Base-by-base conservation (phyloP, 1,140 invertebrate genomes). In the Papilio helenus region DNA sequence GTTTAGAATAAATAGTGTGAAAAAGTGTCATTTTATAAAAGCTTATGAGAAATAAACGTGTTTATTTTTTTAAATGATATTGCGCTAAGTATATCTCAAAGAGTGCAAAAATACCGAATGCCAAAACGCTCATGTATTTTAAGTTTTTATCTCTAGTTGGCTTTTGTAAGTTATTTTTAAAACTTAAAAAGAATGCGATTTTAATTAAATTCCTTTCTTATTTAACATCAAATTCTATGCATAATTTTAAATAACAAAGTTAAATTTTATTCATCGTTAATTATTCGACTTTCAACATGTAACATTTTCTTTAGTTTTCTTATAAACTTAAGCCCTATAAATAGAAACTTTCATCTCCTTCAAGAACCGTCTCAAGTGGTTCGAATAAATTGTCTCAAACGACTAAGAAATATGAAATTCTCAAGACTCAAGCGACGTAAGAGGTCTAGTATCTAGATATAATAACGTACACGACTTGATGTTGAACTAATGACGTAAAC, bases 321-420 rank as follows among this genome's bases (percentile, higher is more conserved):
- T 61, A 61, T 61, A 61, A 26, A 61, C 58, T 61, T 29, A 0
- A 61, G 55, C 55, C 8, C 34, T 20, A 23, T 23, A 61, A 23
- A 61, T 23, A 61, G 9, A 51, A n/a, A 51, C 49, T 20, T 55
- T 55, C 44, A 46, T 46, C 44, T 12, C 49, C 51, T 55, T 55
- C n/a, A 55, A 55, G 51, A 55, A 9, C 51, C 51, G 51, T 55
- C 51, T 55, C 51, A 55, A 55, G 51, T n/a, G 51, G 51, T 55
- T 55, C 51, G 51, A 55, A 20, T 55, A 55, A 55, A 55, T 20
- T 55, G 51, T 55, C 51, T 8, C 18, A 18, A 39, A 39, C 34
- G 51, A 20, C 51, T 55, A 55, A 7, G 51, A 55, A 55, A 55
- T 55, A 55, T 55, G 51, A 55, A 55, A 55, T 55, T 55, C 51